Evolutionary conservation across 2,797 vertebrate genomes (phyloP).

Genomic region (Argya squamiceps): DNA sequence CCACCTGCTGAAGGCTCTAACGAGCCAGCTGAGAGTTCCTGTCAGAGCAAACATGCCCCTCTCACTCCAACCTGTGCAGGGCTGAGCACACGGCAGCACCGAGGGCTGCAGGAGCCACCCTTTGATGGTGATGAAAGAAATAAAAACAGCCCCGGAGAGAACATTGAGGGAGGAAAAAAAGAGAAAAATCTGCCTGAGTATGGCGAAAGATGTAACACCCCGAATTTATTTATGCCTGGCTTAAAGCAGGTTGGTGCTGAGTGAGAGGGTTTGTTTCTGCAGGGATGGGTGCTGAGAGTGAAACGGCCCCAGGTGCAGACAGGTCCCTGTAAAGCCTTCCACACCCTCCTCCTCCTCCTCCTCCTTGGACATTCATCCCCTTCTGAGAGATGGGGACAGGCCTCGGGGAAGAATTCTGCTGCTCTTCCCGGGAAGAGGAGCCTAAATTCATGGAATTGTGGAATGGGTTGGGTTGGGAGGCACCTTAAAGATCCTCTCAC

Average conservation of each 20-base stretch:
- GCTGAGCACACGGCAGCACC: neutral
- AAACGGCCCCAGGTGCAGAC: neutral
- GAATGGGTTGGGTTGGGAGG: neutral
- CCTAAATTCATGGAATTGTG: neutral
- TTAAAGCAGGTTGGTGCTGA: neutral
- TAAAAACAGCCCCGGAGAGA: slow-evolving; percentile 29
- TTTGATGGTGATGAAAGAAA: slow-evolving; percentile 36
- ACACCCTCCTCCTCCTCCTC: neutral
- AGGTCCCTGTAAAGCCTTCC: neutral
- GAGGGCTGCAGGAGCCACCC: neutral
- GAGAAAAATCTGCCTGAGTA: neutral
- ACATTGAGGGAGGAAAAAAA: neutral
- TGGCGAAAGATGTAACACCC: neutral
- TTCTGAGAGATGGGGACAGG: neutral
- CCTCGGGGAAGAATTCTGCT: neutral
- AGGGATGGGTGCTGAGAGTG: neutral
- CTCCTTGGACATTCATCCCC: neutral
- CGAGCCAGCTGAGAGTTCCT: slow-evolving; percentile 30
- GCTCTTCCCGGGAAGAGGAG: neutral
- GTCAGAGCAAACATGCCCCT: neutral
- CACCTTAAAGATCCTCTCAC: fast-evolving
- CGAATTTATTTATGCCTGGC: neutral
- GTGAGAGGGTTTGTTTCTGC: neutral
- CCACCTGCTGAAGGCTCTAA: slow-evolving; percentile 61
- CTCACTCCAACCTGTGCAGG: neutral